Conservation (phyloP, 2,888 invertebrate genomes). For the Lasioglossum lativentre region DNA sequence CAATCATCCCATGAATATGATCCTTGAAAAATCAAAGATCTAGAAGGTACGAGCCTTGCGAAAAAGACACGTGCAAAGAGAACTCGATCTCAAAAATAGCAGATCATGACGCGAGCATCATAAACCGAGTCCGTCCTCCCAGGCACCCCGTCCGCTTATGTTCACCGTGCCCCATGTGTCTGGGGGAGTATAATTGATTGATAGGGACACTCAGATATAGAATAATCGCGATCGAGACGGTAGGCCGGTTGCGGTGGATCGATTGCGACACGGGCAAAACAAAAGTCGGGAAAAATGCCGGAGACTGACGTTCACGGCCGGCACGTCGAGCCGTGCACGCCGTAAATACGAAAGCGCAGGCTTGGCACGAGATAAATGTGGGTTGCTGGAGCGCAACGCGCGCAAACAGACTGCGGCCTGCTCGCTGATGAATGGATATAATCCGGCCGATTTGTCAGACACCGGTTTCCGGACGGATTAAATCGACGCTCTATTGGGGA, state of each 20-base stretch:
- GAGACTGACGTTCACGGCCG: constrained; percentile 34
- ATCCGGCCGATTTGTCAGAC: constrained; percentile 53
- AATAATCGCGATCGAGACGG: not conserved
- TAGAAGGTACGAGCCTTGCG: not conserved
- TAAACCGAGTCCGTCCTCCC: not conserved
- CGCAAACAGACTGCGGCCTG: constrained; percentile 29
- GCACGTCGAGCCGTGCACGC: constrained; percentile 29
- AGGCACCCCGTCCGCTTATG: not conserved
- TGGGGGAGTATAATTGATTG: not conserved
- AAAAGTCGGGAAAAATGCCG: constrained; percentile 37
- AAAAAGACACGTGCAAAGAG: not conserved
- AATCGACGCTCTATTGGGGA: constrained; percentile 32
- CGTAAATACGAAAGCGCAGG: constrained; percentile 72
- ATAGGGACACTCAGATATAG: not conserved
- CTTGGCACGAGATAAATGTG: constrained; percentile 74
- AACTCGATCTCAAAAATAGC: not conserved
- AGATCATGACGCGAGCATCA: not conserved
- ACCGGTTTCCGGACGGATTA: constrained; percentile 29
- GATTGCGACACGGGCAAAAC: constrained; percentile 26
- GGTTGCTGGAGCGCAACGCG: constrained; percentile 62
- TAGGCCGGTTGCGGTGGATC: not conserved
- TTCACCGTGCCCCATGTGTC: not conserved
- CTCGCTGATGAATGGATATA: constrained; percentile 54
- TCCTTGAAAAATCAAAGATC: not conserved
- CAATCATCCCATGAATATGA: not conserved